Conservation (phyloP, 2,888 invertebrate species). For the Conus canariensis region DNA sequence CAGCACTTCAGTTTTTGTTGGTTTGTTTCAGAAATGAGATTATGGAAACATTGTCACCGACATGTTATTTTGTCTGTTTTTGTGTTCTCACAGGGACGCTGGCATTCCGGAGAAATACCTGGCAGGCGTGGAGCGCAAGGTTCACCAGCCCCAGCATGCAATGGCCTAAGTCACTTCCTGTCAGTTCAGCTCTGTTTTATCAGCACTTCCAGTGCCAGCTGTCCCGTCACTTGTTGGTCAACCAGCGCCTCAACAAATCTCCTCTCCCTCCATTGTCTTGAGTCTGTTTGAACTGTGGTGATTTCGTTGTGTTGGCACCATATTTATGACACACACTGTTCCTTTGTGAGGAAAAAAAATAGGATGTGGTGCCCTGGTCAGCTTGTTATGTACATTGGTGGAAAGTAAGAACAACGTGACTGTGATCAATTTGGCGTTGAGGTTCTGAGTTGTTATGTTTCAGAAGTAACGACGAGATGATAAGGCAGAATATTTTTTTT, state of each 20-base stretch:
- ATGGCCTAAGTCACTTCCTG: constrained; percentile 53
- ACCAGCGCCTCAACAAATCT: neutral
- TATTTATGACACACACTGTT: neutral
- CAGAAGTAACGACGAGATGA: no score
- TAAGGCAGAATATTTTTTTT: neutral
- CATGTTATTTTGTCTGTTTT: neutral
- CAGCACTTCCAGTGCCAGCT: neutral
- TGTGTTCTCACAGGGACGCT: constrained; percentile 68
- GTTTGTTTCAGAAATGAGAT: no score
- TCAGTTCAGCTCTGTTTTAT: no score
- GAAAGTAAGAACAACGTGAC: neutral
- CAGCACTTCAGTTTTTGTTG: no score
- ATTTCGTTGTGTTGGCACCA: no score
- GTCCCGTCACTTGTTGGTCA: neutral
- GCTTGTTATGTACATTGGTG: no score
- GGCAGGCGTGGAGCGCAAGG: constrained; percentile 77
- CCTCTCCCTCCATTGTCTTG: neutral
- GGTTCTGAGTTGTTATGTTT: neutral
- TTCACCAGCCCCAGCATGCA: constrained; percentile 71
- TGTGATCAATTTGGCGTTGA: no score
- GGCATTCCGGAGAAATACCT: constrained; percentile 79
- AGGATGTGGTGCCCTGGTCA: no score
- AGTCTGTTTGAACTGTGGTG: neutral
- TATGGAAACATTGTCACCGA: no score
- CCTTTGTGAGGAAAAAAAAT: neutral